These are phyloP conservation scores for Spialia ferax DNA, from an alignment of 2,888 invertebrate species.

Conservation along the genomic window DNA sequence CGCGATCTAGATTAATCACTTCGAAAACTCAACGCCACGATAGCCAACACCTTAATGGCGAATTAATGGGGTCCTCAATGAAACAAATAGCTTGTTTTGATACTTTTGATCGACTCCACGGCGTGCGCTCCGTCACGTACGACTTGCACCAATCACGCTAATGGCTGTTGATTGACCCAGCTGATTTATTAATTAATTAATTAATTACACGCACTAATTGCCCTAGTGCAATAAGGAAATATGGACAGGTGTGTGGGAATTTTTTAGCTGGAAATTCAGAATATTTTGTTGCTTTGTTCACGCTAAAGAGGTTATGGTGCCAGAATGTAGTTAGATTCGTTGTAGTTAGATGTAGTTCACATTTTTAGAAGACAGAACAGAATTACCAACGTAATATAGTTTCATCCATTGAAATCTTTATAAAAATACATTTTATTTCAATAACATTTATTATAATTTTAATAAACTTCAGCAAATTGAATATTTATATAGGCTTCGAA, in stretches of 20 bases:
- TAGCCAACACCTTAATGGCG: conserved; percentile 57
- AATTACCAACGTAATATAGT: no score
- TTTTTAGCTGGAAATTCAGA: not conserved
- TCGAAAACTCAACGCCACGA: conserved; percentile 38
- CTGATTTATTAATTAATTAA: conserved; percentile 7
- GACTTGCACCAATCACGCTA: not conserved
- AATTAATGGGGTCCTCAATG: conserved; percentile 59
- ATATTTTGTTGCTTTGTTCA: not conserved
- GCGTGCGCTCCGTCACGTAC: conserved; percentile 47
- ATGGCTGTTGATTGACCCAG: conserved; percentile 16
- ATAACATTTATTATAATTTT: no score
- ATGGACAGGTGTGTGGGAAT: conserved; percentile 14
- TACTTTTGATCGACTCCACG: conserved; percentile 62
- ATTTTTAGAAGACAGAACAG: no score
- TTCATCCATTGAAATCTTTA: no score
- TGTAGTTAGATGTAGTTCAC: no score
- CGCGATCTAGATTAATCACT: conserved; percentile 14
- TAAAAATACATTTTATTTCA: no score
- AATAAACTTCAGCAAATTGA: no score
- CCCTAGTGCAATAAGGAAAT: not conserved
- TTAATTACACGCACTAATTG: conserved; percentile 12
- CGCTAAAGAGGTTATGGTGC: no score
- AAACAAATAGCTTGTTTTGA: conserved; percentile 72
- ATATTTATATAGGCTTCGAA: no score
- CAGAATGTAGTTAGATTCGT: no score